Evolutionary conservation across 2,113 vertebrate species (phyloP), one percentile per base, ranked within the genome.

Genomic region (Lutjanus erythropterus): DNA sequence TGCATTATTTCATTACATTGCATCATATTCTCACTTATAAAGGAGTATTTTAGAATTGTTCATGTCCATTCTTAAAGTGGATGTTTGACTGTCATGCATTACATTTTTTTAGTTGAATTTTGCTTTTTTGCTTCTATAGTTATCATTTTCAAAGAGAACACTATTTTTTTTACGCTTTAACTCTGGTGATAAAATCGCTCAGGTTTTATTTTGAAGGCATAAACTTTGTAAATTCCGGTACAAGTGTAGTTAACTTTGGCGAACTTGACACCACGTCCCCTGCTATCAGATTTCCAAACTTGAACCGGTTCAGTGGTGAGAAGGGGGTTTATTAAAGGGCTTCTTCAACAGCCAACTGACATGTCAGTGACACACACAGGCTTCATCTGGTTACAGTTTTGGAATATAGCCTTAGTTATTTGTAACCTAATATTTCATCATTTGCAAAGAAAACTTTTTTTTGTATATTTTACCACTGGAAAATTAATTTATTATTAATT

Each of bases 241-340:
- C 0, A 1, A 0, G 0, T 42, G 0, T 5, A 0, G 0, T 2
- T 47, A 5, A 76, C 14, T 53, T 27, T 1, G 2, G 41, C 0
- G 0, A 47, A 39, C 80, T 83, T 88, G 16, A 87, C 2, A 0
- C 5, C 2, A 2, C 27, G 5, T 46, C 39, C 14, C 47, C 62
- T 65, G 5, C 55, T 84, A 75, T 93, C 88, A 86, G 21, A 78
- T 93, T 92, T 88, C 88, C 56, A 65, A 76, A 84, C 9, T 82
- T 88, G 78, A 67, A 88, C n/a, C 65, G 47, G 78, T 88, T 82
- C 10, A 55, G 44, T 3, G 31, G 58, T 52, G 70, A 29, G 65
- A 44, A 25, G 68, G 2, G 25, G 70, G 75, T 83, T 87, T 83
- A 83, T 86, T 66, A 84, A n/a, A 64, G n/a, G 44, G 15, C 71